Base-by-base conservation (phyloP, 1,140 invertebrate genomes). In the Orussus abietinus region DNA sequence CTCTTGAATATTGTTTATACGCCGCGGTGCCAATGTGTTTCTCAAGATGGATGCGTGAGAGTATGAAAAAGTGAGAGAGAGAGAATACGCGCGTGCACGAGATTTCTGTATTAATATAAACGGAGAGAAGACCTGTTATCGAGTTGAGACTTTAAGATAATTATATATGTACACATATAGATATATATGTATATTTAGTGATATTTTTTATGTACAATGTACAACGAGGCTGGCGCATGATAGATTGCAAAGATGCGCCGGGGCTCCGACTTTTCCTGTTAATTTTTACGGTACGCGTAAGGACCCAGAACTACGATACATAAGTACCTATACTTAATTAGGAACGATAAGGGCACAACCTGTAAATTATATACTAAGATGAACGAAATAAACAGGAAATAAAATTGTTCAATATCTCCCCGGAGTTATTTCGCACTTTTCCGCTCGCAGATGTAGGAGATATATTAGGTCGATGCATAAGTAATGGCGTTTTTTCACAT, bases 341-440 rank as follows among this genome's bases (percentile, higher is more conserved):
- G 59, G n/a, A 57, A 56, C 55, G 50, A 59, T 29, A 34, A 54
- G 10, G 21, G 43, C 45, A 47, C 61, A 57, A 47, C 58, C 63
- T 68, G 62, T 68, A 66, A 65, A 68, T 68, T 66, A 66, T 64
- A 59, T n/a, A n/a, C 45, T 64, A 60, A 63, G 55, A 59, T 38
- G 46, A 31, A 59, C 49, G 32, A 40, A 30, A 58, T 60, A 55
- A 59, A 57, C 59, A 49, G 46, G 47, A 45, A 45, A 43, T 25
- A 31, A 49, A 55, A n/a, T 25, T 25, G 22, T n/a, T n/a, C n/a
- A n/a, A n/a, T n/a, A n/a, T n/a, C n/a, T n/a, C n/a, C n/a, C n/a
- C n/a, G n/a, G n/a, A n/a, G n/a, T n/a, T n/a, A n/a, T n/a, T n/a
- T n/a, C n/a, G n/a, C n/a, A n/a, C n/a, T n/a, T n/a, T n/a, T n/a